Conservation (phyloP, 2,113 vertebrate species). For the Nettapus auritus region DNA sequence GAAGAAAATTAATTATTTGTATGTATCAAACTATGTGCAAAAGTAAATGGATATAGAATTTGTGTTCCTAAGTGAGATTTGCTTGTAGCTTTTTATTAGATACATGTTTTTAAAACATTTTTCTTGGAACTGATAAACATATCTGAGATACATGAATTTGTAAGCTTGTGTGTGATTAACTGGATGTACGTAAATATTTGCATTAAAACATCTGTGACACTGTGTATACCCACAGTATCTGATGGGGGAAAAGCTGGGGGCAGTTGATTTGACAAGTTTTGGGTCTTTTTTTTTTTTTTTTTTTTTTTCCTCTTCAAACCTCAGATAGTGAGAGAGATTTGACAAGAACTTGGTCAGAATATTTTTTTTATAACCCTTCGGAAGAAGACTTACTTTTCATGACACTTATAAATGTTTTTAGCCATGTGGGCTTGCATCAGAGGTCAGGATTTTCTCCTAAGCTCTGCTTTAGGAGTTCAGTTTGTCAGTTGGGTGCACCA, state of each 20-base stretch:
- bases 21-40: neutral
- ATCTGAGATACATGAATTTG: neutral
- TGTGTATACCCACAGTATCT: neutral
- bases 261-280: neutral
- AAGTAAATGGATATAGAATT: neutral
- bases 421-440: neutral
- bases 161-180: neutral
- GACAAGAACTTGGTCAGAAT: neutral
- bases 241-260: too few relatives aligned
- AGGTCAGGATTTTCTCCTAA: neutral
- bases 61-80: neutral
- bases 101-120: neutral
- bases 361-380: rapidly evolving
- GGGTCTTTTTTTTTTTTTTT: neutral
- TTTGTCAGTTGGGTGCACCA: neutral
- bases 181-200: neutral
- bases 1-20: neutral
- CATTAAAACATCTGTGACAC: neutral
- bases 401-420: rapidly evolving
- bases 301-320: neutral
- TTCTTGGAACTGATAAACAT: neutral
- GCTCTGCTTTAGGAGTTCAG: neutral
- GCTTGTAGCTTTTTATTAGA: neutral
- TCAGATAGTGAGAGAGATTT: neutral
- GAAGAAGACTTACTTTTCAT: neutral